Evolutionary conservation across 2,113 vertebrate genomes (phyloP), one percentile per base, ranked within the genome.

Genomic region (Eulemur macaco): DNA sequence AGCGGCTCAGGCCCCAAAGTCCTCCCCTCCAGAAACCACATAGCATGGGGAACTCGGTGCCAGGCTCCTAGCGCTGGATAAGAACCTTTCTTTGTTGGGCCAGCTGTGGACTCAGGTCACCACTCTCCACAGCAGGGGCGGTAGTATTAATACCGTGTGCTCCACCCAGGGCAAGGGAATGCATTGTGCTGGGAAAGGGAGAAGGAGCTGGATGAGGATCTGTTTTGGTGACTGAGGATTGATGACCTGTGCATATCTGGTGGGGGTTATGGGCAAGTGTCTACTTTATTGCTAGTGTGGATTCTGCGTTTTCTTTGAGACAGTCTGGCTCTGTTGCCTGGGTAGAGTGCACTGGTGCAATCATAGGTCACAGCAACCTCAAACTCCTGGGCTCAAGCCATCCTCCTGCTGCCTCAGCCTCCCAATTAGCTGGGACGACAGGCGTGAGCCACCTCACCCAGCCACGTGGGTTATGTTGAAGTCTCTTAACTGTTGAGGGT

Each of bases 81-180:
- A 73, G 87, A 39, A 3, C 27, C 73, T 95, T 54, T 63, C 52
- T 78, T 69, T 21, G 23, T 58, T n/a, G 60, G 37, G 23, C 45
- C 58, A 66, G 0, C 66, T 18, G 1, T 39, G 39, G 47, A 3
- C 39, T 64, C 18, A n/a, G 82, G 11, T 21, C 34, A 63, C 54
- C 20, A 3, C 4, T 13, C 39, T 89, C 37, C 7, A 0, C 7
- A 1, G 31, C 9, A 4, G 17, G 25, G 17, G 21, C 0, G 0
- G 20, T 0, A 8, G 17, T 18, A 54, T 54, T 54, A 54, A 54
- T 12, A 2, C 74, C 0, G 52, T 20, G 17, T 56, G 31, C 66
- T 17, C 3, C 52, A 10, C 50, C 66, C 52, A 1, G 0, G 15
- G 50, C 12, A 1, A 9, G 27, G 54, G 20, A 1, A 2, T 10